Evolutionary conservation across 2,888 invertebrate genomes (phyloP).

Genomic region (Sphinx pinastri): DNA sequence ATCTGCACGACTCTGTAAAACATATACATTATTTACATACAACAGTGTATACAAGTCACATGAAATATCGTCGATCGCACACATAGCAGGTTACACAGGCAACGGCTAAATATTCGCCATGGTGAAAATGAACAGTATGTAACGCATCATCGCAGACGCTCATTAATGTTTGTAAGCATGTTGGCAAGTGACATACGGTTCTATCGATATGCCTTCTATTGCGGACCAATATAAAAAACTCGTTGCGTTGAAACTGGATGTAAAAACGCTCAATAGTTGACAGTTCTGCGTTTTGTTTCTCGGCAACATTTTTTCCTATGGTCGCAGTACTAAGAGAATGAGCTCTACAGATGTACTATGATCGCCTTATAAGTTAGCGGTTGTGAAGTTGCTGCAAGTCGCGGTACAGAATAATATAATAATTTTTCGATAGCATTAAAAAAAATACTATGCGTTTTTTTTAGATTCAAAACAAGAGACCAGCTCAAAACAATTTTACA

Average conservation of each 20-base stretch:
- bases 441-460: too few species aligned
- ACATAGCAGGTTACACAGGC: neutral
- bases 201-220: neutral
- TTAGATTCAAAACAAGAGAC: too few species aligned
- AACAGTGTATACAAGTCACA: neutral
- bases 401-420: too few species aligned
- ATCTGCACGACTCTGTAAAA: neutral
- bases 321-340: neutral
- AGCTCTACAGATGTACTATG: neutral
- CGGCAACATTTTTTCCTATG: too few species aligned
- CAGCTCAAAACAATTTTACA: too few species aligned
- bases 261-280: neutral
- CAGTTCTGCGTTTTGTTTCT: too few species aligned
- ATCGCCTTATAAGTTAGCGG: neutral
- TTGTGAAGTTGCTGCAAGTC: neutral
- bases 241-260: neutral
- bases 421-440: too few species aligned
- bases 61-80: neutral
- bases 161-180: neutral
- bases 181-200: neutral
- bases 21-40: constrained; percentile 8
- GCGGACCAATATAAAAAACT: neutral
- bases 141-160: neutral
- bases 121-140: too few species aligned
- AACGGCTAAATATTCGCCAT: too few species aligned